These are phyloP conservation scores for Drosophila nasuta DNA, from an alignment of 1,140 invertebrate species.

Conservation along the genomic window DNA sequence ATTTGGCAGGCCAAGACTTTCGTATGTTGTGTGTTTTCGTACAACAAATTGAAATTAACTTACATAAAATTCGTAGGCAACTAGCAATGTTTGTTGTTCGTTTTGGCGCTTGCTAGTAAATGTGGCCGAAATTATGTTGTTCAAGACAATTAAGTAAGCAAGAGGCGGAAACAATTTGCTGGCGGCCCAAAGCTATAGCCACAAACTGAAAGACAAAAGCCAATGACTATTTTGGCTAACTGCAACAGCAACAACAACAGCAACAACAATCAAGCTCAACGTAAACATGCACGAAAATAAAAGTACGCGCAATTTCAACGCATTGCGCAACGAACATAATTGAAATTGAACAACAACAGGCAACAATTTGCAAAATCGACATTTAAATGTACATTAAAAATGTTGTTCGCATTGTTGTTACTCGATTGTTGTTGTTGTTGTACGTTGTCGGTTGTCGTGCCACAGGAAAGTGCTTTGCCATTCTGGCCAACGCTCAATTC, in stretches of 20 bases:
- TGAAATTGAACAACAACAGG: constrained; percentile 67
- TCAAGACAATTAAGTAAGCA: constrained; percentile 75
- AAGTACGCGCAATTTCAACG: constrained; percentile 78
- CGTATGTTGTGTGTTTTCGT: constrained; percentile 28
- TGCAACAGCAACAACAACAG: constrained; percentile 34
- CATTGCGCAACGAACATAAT: constrained; percentile 77
- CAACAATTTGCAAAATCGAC: constrained; percentile 80
- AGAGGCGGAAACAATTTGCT: constrained; percentile 79
- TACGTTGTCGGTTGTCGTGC: constrained; percentile 30
- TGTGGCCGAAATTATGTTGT: constrained; percentile 75
- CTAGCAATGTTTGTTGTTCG: constrained; percentile 27
- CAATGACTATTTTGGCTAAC: constrained; percentile 67
- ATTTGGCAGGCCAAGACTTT: constrained; percentile 42
- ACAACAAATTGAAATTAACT: constrained; percentile 78
- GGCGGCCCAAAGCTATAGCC: constrained; percentile 51
- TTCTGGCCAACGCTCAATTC: constrained; percentile 36
- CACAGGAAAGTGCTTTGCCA: constrained; percentile 50
- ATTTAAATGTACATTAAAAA: constrained; percentile 77
- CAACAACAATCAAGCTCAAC: constrained; percentile 27
- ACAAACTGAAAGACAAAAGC: constrained; percentile 45
- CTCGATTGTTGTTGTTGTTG: constrained; percentile 4
- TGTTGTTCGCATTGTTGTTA: constrained; percentile 31
- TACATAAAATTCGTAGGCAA: constrained; percentile 64
- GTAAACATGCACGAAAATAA: constrained; percentile 18
- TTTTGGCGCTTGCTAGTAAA: constrained; percentile 59